Conservation (phyloP, 2,797 vertebrate genomes). For the Phaenicophaeus curvirostris region DNA sequence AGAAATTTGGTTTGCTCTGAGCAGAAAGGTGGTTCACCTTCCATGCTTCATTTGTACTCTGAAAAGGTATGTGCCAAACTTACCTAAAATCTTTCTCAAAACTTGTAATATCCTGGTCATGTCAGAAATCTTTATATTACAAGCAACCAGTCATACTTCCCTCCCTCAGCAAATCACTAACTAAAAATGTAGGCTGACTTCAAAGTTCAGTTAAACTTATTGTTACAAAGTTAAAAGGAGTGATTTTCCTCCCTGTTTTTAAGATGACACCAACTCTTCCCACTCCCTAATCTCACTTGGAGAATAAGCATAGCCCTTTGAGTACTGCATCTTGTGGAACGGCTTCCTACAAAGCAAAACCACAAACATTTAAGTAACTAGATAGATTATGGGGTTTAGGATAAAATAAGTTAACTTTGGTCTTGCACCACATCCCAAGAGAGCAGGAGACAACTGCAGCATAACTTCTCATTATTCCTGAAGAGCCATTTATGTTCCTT, state of each 20-base stretch:
- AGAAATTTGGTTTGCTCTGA: constrained; percentile 24
- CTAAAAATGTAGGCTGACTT: not conserved
- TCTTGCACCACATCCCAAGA: constrained; percentile 10
- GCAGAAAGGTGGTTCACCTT: not conserved
- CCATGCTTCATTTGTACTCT: accelerated
- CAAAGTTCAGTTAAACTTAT: not conserved
- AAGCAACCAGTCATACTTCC: not conserved
- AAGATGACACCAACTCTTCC: not conserved
- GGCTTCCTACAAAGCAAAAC: constrained; percentile 26
- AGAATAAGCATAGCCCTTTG: not conserved
- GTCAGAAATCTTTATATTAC: accelerated
- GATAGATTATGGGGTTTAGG: constrained; percentile 28
- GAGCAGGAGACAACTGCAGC: not conserved
- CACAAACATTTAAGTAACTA: constrained; percentile 38
- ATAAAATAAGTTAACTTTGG: constrained; percentile 26
- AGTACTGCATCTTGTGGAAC: not conserved
- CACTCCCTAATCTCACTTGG: constrained; percentile 29
- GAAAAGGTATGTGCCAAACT: not conserved
- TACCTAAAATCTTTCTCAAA: not conserved
- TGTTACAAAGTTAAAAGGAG: not conserved
- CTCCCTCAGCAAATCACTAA: not conserved
- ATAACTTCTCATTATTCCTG: not conserved
- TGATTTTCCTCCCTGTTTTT: not conserved
- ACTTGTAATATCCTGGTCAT: not conserved
- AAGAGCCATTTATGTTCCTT: not conserved